Base-by-base conservation (phyloP, 2,888 invertebrate species). In the Callyntrura sp. region DNA sequence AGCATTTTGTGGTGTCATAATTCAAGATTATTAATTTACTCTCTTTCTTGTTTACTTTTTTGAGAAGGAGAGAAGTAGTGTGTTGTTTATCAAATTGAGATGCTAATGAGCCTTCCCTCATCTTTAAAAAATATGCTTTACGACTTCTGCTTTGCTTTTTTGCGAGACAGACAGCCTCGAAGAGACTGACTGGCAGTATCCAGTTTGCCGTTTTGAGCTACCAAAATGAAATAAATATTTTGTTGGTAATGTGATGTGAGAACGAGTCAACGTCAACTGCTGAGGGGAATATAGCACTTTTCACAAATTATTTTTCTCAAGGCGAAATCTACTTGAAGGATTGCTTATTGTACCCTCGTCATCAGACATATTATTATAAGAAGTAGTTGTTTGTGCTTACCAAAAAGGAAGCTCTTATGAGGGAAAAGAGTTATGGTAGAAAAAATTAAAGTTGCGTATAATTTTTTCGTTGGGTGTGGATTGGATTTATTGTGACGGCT, bases 1-100 rank as follows among this genome's bases (percentile, higher is more conserved):
- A 45, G 28, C 3, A 17, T 45, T 9, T 9, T 48, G 73, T 55
- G 43, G 82, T 68, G 83, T 83, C 68, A 83, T 83, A 65, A 68
- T 68, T 83, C 83, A 83, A 51, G 83, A 68, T 82, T 81, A 82
- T 83, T 68, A 83, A 83, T 83, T 83, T 68, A 83, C 68, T 68
- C 68, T 65, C 68, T n/a, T 28, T 25, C 35, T 17, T 48, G 43
- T 68, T 51, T 48, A 51, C 51, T 14, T n/a, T 23, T 76, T 73
- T 43, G 48, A 73, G 20, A 20, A 28, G 45, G n/a, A 25, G 5
- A 25, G 11, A 23, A 35, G 6, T n/a, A 35, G 35, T 60, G n/a
- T 35, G 2, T 35, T 48, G n/a, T 73, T 65, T 62, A 82, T 51
- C 68, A 83, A n/a, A n/a, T 83, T 65, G 83, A 83, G 68, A 83